Conservation (phyloP, 1,140 invertebrate genomes). For the Steinernema feltiae region DNA sequence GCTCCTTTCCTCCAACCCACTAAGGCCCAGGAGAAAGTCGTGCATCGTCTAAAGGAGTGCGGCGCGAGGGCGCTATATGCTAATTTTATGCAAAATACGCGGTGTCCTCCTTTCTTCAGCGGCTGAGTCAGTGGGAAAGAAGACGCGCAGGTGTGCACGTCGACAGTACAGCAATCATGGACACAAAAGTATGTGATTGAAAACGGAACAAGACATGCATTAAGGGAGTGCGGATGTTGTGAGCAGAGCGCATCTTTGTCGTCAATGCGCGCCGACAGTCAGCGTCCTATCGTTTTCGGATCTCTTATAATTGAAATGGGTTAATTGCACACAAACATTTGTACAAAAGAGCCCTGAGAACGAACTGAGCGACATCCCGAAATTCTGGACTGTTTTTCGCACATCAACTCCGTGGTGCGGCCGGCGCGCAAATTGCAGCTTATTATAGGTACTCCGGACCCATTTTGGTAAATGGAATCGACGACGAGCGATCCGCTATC, state of each 20-base stretch:
- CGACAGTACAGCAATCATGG: no score
- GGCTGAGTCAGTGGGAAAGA: neutral
- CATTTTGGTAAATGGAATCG: conserved; percentile 6
- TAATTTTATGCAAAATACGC: neutral
- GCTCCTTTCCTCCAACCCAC: neutral
- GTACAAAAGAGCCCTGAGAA: neutral
- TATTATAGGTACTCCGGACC: conserved; percentile 13
- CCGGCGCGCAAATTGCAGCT: neutral
- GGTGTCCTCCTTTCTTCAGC: neutral
- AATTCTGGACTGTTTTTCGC: neutral
- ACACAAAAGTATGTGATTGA: neutral
- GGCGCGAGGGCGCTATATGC: neutral
- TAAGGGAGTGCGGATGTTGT: neutral
- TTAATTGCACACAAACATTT: conserved; percentile 6
- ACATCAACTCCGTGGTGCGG: neutral
- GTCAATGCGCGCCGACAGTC: neutral
- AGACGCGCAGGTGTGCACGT: no score
- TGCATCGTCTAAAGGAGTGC: neutral
- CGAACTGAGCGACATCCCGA: neutral
- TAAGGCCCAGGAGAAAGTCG: neutral
- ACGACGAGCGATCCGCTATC: neutral
- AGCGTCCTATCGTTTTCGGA: neutral
- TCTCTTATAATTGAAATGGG: neutral
- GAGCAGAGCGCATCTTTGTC: neutral
- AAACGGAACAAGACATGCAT: neutral